These are phyloP conservation scores for Eudemis profundana DNA, from an alignment of 2,888 invertebrate genomes.

Conservation along the genomic window DNA sequence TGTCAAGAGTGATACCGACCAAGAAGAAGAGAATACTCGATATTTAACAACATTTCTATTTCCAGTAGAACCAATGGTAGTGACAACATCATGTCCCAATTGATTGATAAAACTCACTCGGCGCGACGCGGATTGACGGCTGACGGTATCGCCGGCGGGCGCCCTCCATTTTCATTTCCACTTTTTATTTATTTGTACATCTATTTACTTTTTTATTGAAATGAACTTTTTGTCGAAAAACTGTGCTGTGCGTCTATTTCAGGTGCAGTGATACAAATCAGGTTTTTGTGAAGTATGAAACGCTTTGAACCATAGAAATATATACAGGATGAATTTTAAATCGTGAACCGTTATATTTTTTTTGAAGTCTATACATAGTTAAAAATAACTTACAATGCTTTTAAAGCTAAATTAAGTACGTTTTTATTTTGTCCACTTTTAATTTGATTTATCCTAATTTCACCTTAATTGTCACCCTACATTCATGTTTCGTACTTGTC, in stretches of 20 bases:
- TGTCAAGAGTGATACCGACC: no score
- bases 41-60: not conserved
- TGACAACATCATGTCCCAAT: slow-evolving; percentile 31
- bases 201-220: slow-evolving; percentile 22
- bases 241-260: not conserved
- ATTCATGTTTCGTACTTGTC: no score
- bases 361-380: no score
- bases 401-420: no score
- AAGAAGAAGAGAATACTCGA: not conserved
- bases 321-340: no score
- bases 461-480: no score
- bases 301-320: no score
- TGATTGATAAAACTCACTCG: slow-evolving; percentile 49
- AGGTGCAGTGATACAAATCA: not conserved
- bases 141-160: slow-evolving; percentile 44
- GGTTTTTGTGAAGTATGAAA: not conserved
- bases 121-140: slow-evolving; percentile 47
- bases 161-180: slow-evolving; percentile 43
- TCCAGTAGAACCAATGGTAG: slow-evolving; percentile 3
- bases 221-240: slow-evolving; percentile 14
- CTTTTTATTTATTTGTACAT: slow-evolving; percentile 43
- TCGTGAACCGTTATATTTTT: no score
- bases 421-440: no score
- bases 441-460: no score
- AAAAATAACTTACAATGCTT: no score